These are phyloP conservation scores for Tiaroga cobitis DNA, from an alignment of 2,797 vertebrate genomes.

Conservation along the genomic window DNA sequence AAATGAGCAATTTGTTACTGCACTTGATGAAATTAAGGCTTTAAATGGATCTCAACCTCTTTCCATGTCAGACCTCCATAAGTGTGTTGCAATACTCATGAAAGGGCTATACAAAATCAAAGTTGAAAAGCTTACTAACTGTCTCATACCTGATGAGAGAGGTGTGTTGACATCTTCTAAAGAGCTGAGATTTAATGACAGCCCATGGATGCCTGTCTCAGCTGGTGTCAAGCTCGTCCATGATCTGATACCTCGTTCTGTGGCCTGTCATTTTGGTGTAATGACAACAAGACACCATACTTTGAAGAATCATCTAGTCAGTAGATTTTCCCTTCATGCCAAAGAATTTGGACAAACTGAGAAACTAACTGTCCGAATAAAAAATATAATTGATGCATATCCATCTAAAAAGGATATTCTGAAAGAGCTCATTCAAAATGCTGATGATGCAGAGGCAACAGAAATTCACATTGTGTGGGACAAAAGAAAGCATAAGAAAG, in stretches of 20 bases:
- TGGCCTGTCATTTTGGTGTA: slow-evolving; percentile 75
- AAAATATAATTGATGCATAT: slow-evolving; percentile 84
- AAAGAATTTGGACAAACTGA: slow-evolving; percentile 82
- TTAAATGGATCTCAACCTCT: slow-evolving; percentile 66
- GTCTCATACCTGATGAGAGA: slow-evolving; percentile 77
- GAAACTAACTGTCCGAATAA: slow-evolving; percentile 79
- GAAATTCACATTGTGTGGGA: slow-evolving; percentile 87
- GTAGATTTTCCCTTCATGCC: slow-evolving; percentile 63
- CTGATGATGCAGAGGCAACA: slow-evolving; percentile 83
- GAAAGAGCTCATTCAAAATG: slow-evolving; percentile 87
- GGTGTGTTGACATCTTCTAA: slow-evolving; percentile 71
- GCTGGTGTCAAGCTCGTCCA: slow-evolving; percentile 75
- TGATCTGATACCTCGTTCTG: slow-evolving; percentile 69
- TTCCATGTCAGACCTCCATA: slow-evolving; percentile 64
- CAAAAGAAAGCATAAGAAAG: slow-evolving; percentile 70
- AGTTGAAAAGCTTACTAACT: slow-evolving; percentile 52
- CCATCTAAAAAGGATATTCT: slow-evolving; percentile 78
- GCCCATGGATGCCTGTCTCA: slow-evolving; percentile 78
- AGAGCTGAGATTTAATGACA: slow-evolving; percentile 81
- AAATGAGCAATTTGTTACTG: slow-evolving; percentile 68
- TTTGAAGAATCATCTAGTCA: slow-evolving; percentile 63
- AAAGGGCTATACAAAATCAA: slow-evolving; percentile 65
- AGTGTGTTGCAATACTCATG: slow-evolving; percentile 70
- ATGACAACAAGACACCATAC: slow-evolving; percentile 77
- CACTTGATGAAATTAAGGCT: slow-evolving; percentile 70